Percentiles rank a stretch among this genome's conserved stretches.
phyloP scores from a whole-genome alignment of 2,113 vertebrate genomes.

The Rhodinocichla rosea region DNA sequence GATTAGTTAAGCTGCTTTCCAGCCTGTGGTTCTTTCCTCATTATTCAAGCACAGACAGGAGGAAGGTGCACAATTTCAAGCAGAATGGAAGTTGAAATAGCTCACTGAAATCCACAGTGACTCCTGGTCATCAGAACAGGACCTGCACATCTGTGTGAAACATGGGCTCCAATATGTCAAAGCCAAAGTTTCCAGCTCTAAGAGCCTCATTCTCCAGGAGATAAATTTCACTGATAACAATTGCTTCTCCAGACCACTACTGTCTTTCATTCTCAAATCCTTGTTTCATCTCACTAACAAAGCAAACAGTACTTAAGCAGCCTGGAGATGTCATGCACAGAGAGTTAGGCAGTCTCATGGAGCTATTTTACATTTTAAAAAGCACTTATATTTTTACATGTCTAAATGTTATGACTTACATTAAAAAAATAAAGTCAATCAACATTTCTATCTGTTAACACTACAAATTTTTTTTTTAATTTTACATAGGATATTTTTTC shows the following conservation, averaged over 20 bases:
- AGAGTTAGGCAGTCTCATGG: not conserved
- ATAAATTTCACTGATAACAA: not conserved
- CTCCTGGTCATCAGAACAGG: not conserved
- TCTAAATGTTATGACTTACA: constrained; percentile 35
- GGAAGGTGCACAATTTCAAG: not conserved
- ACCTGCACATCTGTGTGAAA: not conserved
- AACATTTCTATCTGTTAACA: not conserved
- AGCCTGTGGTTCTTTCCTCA: not conserved
- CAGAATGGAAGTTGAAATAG: not conserved
- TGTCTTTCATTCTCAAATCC: not conserved
- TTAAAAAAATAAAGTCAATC: not conserved
- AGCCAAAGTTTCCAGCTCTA: not conserved
- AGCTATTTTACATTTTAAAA: constrained; percentile 24
- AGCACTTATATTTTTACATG: not conserved
- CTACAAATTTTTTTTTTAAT: not conserved
- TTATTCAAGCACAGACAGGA: not conserved
- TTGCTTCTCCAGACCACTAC: not conserved
- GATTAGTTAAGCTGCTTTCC: not conserved
- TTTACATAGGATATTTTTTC: not conserved
- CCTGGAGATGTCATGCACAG: not conserved
- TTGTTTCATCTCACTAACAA: not conserved
- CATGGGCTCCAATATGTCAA: not conserved
- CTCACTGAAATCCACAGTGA: not conserved
- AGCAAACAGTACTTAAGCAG: not conserved
- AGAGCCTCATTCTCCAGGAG: not conserved